phyloP scores from a whole-genome alignment of 2,113 vertebrate genomes.

The Anhinga rufa region DNA sequence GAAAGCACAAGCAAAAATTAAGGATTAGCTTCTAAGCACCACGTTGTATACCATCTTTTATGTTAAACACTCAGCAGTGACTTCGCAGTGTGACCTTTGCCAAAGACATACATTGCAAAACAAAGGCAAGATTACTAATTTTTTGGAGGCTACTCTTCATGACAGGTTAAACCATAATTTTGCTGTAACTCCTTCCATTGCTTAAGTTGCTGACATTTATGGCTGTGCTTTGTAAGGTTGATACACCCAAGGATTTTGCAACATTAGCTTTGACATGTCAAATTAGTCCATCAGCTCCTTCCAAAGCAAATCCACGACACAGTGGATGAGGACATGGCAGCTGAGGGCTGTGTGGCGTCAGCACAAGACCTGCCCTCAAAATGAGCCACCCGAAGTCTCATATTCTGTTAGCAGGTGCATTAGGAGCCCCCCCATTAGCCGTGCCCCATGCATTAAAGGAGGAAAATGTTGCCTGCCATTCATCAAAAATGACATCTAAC shows the following conservation, averaged over 20 bases:
- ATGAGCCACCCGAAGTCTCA: background rate
- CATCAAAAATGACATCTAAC: background rate
- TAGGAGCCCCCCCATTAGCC: background rate
- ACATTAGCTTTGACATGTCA: background rate
- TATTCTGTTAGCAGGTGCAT: background rate
- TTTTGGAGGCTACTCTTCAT: background rate
- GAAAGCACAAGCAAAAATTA: background rate
- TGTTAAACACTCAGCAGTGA: background rate
- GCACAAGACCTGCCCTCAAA: background rate
- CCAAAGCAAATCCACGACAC: rapidly evolving
- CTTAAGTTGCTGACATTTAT: constrained; percentile 4
- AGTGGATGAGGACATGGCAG: background rate
- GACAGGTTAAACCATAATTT: constrained; percentile 14
- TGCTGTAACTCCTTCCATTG: background rate
- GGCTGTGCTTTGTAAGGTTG: background rate
- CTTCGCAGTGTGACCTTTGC: background rate
- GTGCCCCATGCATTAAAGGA: background rate
- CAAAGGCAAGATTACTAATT: background rate
- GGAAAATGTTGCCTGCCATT: background rate
- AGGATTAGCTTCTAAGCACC: background rate
- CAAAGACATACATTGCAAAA: background rate
- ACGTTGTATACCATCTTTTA: background rate
- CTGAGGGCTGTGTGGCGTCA: background rate
- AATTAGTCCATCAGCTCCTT: background rate
- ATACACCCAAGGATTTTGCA: background rate